Evolutionary conservation across 1,140 invertebrate species (phyloP), one percentile per base, ranked within the genome.

Genomic region (Saxidomus purpurata): DNA sequence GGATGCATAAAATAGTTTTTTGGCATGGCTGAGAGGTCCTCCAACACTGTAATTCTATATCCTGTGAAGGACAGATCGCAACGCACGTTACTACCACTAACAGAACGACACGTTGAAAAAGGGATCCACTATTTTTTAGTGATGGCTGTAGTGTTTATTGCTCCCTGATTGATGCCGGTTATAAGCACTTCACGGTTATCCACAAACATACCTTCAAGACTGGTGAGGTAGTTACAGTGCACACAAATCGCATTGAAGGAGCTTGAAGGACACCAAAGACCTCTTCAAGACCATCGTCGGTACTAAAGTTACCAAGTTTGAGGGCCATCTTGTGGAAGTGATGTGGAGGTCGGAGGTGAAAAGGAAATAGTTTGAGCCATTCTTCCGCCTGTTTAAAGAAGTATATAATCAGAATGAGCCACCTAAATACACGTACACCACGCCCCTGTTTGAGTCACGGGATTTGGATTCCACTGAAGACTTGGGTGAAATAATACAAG

Each of bases 241-340:
- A 85, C 31, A 90, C 81, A 0, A 86, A 85, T 31, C 55, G 43
- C 25, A 90, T 80, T 22, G 82, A 90, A 55, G 82, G 82, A n/a
- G 89, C 82, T 1, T 85, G 82, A 90, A 90, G 40, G 43, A 85
- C 52, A 74, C 82, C 15, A 90, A 90, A 38, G 74, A 80, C 34
- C 82, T 85, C 38, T 85, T 85, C 47, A 0, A 59, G n/a, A 28
- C 28, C 31, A 90, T 90, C 17, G 52, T 49, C 22, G 81, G 76
- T 0, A 80, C 82, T 11, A 80, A 79, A n/a, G 36, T 63, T 9
- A 25, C 25, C 6, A 38, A 83, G 28, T 90, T 85, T 71, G 74
- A 85, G 34, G 40, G 40, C 17, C 82, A 85, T 55, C 38, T 90
- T 2, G 34, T 40, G 36, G 81, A 85, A 71, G 80, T 81, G 34